These are phyloP conservation scores for Gymnodraco acuticeps DNA, from an alignment of 2,797 vertebrate species.

Conservation along the genomic window DNA sequence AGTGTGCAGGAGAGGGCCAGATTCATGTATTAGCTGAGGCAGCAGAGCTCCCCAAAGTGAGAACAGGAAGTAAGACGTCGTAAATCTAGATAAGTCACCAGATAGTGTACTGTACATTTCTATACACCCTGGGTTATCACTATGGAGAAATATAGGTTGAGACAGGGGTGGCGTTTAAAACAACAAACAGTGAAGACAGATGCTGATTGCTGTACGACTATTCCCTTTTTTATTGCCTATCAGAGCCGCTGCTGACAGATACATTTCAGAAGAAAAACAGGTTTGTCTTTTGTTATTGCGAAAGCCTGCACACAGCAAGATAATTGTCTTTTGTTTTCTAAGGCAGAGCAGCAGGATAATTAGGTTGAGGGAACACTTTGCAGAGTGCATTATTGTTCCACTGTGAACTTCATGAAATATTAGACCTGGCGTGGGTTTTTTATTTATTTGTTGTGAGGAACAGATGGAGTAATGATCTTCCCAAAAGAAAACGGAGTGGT, in stretches of 20 bases:
- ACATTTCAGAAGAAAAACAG: slow-evolving; percentile 75
- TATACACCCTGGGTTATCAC: slow-evolving; percentile 62
- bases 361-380: slow-evolving; percentile 78
- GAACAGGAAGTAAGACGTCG: slow-evolving; percentile 80
- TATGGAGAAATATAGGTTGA: slow-evolving; percentile 46
- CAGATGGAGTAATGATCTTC: slow-evolving; percentile 74
- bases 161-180: slow-evolving; percentile 56
- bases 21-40: slow-evolving; percentile 84
- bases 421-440: slow-evolving; percentile 65
- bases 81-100: slow-evolving; percentile 84
- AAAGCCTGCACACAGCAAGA: slow-evolving; percentile 64
- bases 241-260: slow-evolving; percentile 72
- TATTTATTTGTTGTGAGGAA: slow-evolving; percentile 23
- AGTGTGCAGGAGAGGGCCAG: slow-evolving; percentile 71
- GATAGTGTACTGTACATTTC: slow-evolving; percentile 77
- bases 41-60: slow-evolving; percentile 82
- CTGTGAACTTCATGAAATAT: slow-evolving; percentile 83
- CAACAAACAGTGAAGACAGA: slow-evolving; percentile 66
- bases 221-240: slow-evolving; percentile 69
- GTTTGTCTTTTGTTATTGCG: slow-evolving; percentile 79
- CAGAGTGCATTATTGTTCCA: slow-evolving; percentile 79
- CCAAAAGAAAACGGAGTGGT: slow-evolving; percentile 56
- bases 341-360: slow-evolving; percentile 77
- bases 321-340: slow-evolving; percentile 81
- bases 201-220: slow-evolving; percentile 67